Conservation (phyloP, 2,113 vertebrate species). For the Catharus fuscescens region DNA sequence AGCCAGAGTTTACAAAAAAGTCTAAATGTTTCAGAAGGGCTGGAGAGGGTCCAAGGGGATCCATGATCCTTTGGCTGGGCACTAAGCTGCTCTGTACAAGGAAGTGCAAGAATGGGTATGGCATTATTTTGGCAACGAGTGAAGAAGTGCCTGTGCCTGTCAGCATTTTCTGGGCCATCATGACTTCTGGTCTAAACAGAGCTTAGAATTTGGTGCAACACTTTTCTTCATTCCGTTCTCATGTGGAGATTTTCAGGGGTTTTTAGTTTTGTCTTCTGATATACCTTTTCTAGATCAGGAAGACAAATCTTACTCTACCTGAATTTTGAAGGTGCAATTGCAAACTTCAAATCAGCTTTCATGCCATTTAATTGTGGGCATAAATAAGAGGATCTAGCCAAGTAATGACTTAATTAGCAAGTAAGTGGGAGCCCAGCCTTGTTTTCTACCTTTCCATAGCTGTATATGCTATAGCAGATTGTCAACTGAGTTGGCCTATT, state of each 20-base stretch:
- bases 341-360: background rate
- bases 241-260: background rate
- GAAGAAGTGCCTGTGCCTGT: background rate
- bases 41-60: background rate
- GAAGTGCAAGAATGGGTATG: background rate
- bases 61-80: background rate
- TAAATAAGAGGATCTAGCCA: background rate
- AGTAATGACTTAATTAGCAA: background rate
- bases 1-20: background rate
- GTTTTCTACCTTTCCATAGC: background rate
- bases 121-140: background rate
- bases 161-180: background rate
- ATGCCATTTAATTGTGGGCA: background rate
- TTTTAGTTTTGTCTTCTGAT: background rate
- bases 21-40: background rate
- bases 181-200: background rate
- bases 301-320: background rate
- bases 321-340: background rate
- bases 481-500: background rate
- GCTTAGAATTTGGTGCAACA: background rate
- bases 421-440: background rate
- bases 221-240: background rate
- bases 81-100: background rate
- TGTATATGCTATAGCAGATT: background rate
- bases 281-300: background rate